Evolutionary conservation across 2,797 vertebrate genomes (phyloP), one percentile per base, ranked within the genome.

Genomic region (Myiotriccus ornatus): DNA sequence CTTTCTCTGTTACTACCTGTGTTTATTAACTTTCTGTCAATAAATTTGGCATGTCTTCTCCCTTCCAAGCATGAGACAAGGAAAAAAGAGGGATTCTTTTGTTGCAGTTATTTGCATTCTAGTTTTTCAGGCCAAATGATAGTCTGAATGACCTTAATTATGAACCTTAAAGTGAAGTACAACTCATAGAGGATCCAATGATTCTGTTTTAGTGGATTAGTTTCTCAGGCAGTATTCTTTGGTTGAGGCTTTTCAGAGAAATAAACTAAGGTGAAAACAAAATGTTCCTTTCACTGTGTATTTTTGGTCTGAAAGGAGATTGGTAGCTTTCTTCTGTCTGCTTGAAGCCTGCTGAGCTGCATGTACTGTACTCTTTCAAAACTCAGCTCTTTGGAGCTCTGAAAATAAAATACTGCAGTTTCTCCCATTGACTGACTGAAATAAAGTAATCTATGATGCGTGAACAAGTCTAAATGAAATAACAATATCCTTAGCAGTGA

Each of bases 391-490:
- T 97, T 86, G 86, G 83, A 93, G 96, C 96, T 98, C 96, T 95
- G 95, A 96, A 97, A 98, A 98, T 98, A 98, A 98, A 98, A 98
- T 97, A 97, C 98, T 97, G 97, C 94, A 96, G 97, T 98, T 98
- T 98, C 98, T 98, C 91, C 96, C 98, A 98, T 97, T 98, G 98
- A 99, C 98, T 98, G 98, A 98, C 98, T 98, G 98, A 98, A 99
- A 99, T 99, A 98, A 99, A 99, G 99, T 99, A 98, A 98, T 98
- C 98, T 99, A 98, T 99, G 98, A 99, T 99, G 98, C 98, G 98
- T 98, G 98, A 99, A 99, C 98, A 99, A 98, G 98, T 98, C 98
- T 98, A 99, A 99, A 99, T 98, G 98, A 99, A 99, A 99, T 99
- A 99, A 99, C 99, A 99, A 99, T 99, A 98, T 98, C 98, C 98